Conservation (phyloP, 1,140 invertebrate species). For the Platyscapa corneri region DNA sequence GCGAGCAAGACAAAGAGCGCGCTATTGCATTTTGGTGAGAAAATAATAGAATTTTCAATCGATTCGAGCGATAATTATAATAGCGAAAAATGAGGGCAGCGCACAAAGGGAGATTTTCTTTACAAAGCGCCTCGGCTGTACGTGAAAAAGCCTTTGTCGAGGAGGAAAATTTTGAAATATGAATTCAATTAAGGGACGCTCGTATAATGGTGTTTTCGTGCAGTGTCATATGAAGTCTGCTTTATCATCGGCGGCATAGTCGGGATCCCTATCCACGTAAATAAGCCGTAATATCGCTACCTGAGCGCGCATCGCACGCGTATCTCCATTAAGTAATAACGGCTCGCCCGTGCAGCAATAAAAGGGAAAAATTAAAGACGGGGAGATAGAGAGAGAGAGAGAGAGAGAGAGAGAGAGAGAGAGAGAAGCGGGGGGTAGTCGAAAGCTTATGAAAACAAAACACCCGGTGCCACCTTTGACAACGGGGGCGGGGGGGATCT, state of each 20-base stretch:
- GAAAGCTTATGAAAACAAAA: constrained; percentile 20
- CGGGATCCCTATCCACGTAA: not conserved
- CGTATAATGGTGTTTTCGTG: not conserved
- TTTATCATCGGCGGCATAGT: constrained; percentile 4
- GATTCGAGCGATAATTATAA: not conserved
- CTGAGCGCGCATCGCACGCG: not conserved
- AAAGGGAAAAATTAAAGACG: not conserved
- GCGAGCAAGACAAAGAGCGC: too few relatives aligned
- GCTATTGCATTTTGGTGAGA: too few relatives aligned
- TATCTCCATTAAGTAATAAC: constrained; percentile 1
- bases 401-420: not conserved
- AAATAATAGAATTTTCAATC: too few relatives aligned
- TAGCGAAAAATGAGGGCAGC: not conserved
- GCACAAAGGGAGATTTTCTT: not conserved
- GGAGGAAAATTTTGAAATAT: not conserved
- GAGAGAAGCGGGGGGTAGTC: not conserved
- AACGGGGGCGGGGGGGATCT: constrained; percentile 5
- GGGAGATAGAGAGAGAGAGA: not conserved
- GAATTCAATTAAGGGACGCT: constrained; percentile 23
- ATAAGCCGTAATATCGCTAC: constrained; percentile 8
- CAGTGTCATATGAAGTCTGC: constrained; percentile 12
- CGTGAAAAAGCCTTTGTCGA: constrained; percentile 2
- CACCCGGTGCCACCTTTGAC: not conserved
- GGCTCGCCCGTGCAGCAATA: not conserved
- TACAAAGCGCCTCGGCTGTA: not conserved